A percentile compares a stretch with the other conserved stretches of the same genome.
phyloP scores from a whole-genome alignment of 2,888 invertebrate species.

The Lypha dubia region DNA sequence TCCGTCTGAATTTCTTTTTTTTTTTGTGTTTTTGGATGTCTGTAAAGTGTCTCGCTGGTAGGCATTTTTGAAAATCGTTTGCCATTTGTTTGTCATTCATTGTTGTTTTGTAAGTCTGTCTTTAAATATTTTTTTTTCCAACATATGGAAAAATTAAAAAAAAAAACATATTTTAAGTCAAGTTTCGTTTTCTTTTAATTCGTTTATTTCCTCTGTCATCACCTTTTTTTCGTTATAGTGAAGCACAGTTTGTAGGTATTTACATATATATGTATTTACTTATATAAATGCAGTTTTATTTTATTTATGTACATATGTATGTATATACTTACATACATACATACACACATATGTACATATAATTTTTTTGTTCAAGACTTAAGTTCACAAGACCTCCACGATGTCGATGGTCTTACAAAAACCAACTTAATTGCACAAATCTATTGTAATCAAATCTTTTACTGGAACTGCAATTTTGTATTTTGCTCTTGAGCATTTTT shows the following conservation, averaged over 20 bases:
- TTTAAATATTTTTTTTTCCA: constrained; percentile 44
- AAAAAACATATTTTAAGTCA: constrained; percentile 57
- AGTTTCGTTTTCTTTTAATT: constrained; percentile 71
- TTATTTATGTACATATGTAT: neutral
- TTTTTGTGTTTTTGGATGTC: constrained; percentile 37
- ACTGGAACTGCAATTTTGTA: constrained; percentile 65
- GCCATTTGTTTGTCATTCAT: constrained; percentile 67
- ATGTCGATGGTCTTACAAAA: constrained; percentile 72
- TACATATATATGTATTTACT: neutral
- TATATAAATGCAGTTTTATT: no score
- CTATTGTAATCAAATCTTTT: constrained; percentile 73
- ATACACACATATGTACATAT: constrained; percentile 9
- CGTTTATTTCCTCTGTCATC: constrained; percentile 71
- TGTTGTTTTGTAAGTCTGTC: constrained; percentile 47
- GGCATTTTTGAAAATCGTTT: constrained; percentile 69
- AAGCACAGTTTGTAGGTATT: no score
- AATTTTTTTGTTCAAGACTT: constrained; percentile 74
- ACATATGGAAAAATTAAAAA: constrained; percentile 38
- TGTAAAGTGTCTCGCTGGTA: constrained; percentile 65
- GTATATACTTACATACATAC: neutral
- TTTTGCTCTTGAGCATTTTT: constrained; percentile 14
- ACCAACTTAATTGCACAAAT: constrained; percentile 72
- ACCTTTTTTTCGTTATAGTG: no score
- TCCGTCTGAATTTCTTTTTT: neutral
- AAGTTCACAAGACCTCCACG: constrained; percentile 80